phyloP scores from a whole-genome alignment of 1,140 invertebrate species.

The Bombus waltoni region DNA sequence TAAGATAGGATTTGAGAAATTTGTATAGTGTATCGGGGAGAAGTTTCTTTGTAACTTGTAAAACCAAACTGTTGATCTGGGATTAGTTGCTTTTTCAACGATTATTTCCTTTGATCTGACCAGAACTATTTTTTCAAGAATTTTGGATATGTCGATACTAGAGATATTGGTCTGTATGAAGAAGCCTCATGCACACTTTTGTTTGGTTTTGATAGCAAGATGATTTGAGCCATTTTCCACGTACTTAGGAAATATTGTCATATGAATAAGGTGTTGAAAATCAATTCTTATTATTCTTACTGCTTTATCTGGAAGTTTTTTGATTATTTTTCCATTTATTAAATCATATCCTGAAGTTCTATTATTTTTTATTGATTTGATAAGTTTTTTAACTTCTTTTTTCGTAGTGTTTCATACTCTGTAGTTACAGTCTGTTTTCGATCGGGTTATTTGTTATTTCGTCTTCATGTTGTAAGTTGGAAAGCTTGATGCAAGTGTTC shows the following conservation, averaged over 20 bases:
- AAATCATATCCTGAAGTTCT: conserved; percentile 69
- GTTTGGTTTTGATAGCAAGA: conserved; percentile 70
- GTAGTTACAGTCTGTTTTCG: not conserved
- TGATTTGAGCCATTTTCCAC: conserved; percentile 74
- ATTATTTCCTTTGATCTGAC: conserved; percentile 1
- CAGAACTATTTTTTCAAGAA: conserved; percentile 22
- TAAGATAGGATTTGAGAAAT: not conserved
- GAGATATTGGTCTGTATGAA: conserved; percentile 32
- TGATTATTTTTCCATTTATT: conserved; percentile 62
- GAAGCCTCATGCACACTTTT: conserved; percentile 10
- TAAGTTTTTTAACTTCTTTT: not conserved
- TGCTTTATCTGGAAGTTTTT: conserved; percentile 54
- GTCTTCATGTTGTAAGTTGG: not conserved
- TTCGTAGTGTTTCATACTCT: not conserved
- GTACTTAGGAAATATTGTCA: conserved; percentile 50
- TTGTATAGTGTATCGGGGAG: not conserved
- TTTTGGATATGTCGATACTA: conserved; percentile 13
- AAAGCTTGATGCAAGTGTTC: conserved; percentile 43
- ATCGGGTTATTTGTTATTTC: not conserved
- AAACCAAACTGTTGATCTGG: conserved; percentile 73
- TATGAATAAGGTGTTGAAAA: conserved; percentile 55
- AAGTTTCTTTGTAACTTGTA: not conserved
- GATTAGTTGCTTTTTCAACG: conserved; percentile 37
- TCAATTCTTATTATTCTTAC: not conserved
- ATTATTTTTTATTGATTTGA: conserved; percentile 23